These are phyloP conservation scores for Odontesthes bonariensis DNA, from an alignment of 2,113 vertebrate genomes.

Conservation along the genomic window DNA sequence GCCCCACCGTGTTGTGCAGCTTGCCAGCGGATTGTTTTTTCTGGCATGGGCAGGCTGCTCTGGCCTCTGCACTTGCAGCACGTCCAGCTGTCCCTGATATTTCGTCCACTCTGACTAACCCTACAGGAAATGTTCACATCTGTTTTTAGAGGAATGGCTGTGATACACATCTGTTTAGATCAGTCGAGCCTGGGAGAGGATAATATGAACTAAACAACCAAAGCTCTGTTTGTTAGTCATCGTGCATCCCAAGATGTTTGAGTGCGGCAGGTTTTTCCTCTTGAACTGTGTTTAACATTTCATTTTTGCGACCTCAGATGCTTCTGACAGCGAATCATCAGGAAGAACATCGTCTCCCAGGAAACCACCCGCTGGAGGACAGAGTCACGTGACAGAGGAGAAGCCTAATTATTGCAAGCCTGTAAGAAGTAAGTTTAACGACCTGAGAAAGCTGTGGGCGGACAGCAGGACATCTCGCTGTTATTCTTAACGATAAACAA, in stretches of 20 bases:
- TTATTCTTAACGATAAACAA: constrained; percentile 58
- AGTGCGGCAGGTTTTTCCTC: constrained; percentile 1
- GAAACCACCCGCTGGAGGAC: constrained; percentile 77
- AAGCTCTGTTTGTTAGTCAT: not conserved
- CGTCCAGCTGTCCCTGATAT: constrained; percentile 30
- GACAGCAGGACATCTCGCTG: constrained; percentile 43
- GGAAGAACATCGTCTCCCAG: constrained; percentile 76
- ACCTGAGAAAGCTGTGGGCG: constrained; percentile 46
- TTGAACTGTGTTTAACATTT: constrained; percentile 22
- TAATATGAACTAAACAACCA: not conserved
- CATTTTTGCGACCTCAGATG: constrained; percentile 82
- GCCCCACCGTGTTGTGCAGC: constrained; percentile 66
- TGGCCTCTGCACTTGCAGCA: constrained; percentile 27
- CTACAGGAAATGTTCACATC: constrained; percentile 43
- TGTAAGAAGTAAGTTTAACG: constrained; percentile 90
- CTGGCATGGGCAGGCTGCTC: constrained; percentile 57
- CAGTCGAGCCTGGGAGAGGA: constrained; percentile 6
- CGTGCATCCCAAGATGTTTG: not conserved
- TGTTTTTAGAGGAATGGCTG: constrained; percentile 26
- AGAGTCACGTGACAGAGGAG: constrained; percentile 78
- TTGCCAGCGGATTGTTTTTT: constrained; percentile 70
- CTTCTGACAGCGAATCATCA: constrained; percentile 75
- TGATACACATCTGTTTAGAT: not conserved
- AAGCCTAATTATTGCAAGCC: constrained; percentile 82
- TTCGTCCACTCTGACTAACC: constrained; percentile 46